Conservation (phyloP, 1,140 invertebrate genomes). For the Sogatella furcifera region DNA sequence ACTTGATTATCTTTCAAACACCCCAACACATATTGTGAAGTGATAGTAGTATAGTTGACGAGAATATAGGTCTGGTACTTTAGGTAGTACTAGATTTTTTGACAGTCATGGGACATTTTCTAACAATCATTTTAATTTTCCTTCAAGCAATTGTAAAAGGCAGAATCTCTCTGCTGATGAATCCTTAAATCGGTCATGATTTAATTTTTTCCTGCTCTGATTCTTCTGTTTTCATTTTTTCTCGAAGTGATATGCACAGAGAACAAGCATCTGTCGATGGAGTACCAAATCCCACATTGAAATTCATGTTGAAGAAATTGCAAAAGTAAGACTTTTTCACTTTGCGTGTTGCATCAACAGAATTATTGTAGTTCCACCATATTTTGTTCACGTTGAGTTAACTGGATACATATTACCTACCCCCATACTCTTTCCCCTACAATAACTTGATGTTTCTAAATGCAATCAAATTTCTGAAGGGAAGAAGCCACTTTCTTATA, state of each 20-base stretch:
- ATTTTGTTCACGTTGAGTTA: neutral
- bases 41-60: conserved; percentile 31
- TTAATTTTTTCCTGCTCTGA: neutral
- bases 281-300: neutral
- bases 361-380: neutral
- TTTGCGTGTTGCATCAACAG: neutral
- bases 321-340: neutral
- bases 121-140: neutral
- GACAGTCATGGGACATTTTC: conserved; percentile 27
- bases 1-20: conserved; percentile 23
- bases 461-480: neutral
- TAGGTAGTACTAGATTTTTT: conserved; percentile 29
- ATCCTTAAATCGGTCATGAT: neutral
- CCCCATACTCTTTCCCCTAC: neutral
- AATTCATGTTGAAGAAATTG: neutral
- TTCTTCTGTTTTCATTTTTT: neutral
- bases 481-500: neutral
- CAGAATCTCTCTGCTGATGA: neutral
- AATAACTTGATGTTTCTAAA: neutral
- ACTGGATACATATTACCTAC: neutral
- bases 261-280: neutral
- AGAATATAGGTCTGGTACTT: conserved; percentile 28
- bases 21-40: conserved; percentile 28
- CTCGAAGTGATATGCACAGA: neutral
- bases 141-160: neutral